Conservation (phyloP, 1,140 invertebrate species). For the Bombus pyrosoma region DNA sequence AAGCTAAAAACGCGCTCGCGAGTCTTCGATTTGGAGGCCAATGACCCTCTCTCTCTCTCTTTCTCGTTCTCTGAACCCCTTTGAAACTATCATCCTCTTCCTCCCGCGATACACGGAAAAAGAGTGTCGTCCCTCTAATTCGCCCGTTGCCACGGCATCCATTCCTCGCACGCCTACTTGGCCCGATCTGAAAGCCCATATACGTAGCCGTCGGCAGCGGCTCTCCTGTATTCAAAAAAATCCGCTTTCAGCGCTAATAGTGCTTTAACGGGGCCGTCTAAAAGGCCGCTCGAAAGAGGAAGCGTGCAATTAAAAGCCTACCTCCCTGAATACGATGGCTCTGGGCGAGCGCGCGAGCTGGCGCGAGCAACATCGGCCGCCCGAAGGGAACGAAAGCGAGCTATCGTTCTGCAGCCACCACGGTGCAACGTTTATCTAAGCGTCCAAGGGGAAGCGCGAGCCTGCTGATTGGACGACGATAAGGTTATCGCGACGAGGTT, state of each 20-base stretch:
- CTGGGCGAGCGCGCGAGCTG: neutral
- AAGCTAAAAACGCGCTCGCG: neutral
- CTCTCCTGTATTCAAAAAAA: conserved; percentile 50
- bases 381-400: conserved; percentile 12
- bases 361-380: neutral
- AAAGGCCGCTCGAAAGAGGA: conserved; percentile 51
- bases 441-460: neutral
- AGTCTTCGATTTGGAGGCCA: conserved; percentile 21
- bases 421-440: neutral
- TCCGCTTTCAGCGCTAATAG: conserved; percentile 60
- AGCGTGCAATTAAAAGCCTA: conserved; percentile 60
- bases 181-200: conserved; percentile 42
- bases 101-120: conserved; percentile 37
- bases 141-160: conserved; percentile 28
- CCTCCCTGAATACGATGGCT: conserved; percentile 43
- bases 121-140: conserved; percentile 43
- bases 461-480: conserved; percentile 37
- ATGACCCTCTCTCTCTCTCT: conserved; percentile 24
- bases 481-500: conserved; percentile 49
- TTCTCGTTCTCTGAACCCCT: neutral
- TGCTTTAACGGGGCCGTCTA: conserved; percentile 51
- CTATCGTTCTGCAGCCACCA: neutral
- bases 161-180: conserved; percentile 40
- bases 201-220: conserved; percentile 1
- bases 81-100: neutral